Evolutionary conservation across 2,797 vertebrate genomes (phyloP), one percentile per base, ranked within the genome.

Genomic region (Heliangelus exortis): DNA sequence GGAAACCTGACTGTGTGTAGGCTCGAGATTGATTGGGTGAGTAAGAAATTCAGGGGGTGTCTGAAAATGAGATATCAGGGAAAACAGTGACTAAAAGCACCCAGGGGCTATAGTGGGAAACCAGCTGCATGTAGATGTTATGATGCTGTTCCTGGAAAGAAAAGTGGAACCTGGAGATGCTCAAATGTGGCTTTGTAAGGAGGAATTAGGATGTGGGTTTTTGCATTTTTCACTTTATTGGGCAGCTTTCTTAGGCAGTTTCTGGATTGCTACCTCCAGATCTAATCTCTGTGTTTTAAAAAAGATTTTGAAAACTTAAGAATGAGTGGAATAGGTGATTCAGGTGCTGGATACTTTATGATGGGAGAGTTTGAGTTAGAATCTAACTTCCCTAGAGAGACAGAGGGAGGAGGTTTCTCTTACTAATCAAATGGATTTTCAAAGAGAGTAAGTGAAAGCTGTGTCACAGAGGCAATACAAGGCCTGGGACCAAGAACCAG

Each of bases 81-180:
- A 55, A 87, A 66, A 39, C 3, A n/a, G 36, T 26, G 21, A 31
- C 28, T 84, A 78, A 84, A 54, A 36, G 29, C 23, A 31, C 61
- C 21, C 68, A 54, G 26, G 25, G 22, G 31, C 26, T 39, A 31
- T 33, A 22, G 36, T 34, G 59, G 63, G n/a, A 79, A 87, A 29
- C 7, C 29, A 45, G 14, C 43, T 66, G 36, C 7, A 0, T 12
- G 22, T 33, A 4, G 28, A 19, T 4, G 1, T 9, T 17, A 14
- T n/a, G 61, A 12, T 55, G 63, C 87, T 92, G 28, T 48, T 67
- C 20, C 33, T 91, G 50, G 33, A 57, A 71, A 33, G 69, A 26
- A 41, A 23, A 39, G 39, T 5, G 34, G 53, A 84, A 4, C 53
- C 23, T 43, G n/a, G 26, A 45, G 26, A 6, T 92, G 17, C 7